These are phyloP conservation scores for roundworm (Caenorhabditis elegans) DNA, from an alignment of 1,140 invertebrate genomes.

Conservation along the genomic window WBcel235 BX284603.4:10818001-10818500, in stretches of 20 bases:
- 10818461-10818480: neutral
- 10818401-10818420: too few relatives aligned
- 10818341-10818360: too few relatives aligned
- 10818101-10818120: neutral
- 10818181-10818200: too few relatives aligned
- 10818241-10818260: neutral
- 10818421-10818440: neutral
- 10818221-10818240: neutral
- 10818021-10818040: neutral
- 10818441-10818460: neutral
- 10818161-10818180: neutral
- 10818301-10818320: too few relatives aligned
- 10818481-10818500: conserved; percentile 32
- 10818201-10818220: neutral
- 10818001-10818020: neutral
- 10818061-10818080: conserved; percentile 6
- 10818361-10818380: too few relatives aligned
- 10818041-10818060: neutral
- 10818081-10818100: conserved; percentile 12
- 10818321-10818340: too few relatives aligned
- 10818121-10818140: neutral
- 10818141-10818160: too few relatives aligned
- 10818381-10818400: too few relatives aligned
- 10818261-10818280: neutral
- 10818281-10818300: neutral